Base-by-base conservation (phyloP, 30 jellyfish, hydroid and myxozoan species). In the Rhopilema esculentum region DNA sequence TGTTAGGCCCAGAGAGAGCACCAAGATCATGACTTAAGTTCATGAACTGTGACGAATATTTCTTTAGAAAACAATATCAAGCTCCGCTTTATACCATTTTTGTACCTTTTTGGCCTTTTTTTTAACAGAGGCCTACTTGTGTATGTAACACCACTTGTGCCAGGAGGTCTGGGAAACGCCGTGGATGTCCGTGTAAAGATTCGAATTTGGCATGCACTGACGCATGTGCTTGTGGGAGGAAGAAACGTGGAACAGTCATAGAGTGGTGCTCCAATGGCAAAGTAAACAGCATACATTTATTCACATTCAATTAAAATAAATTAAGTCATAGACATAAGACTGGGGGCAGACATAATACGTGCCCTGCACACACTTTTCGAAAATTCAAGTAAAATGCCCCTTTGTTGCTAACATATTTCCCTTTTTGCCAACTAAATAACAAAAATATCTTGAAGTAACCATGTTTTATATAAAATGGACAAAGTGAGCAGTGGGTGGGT, bases 211-310 rank as follows among this genome's bases (percentile, higher is more conserved):
- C 82, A 8, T 71, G 64, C 64, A 71, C 82, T 8, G 82, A 71
- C 40, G 64, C 82, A 22, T 27, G 82, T 71, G 21, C 40, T 71
- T 71, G 82, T 20, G 67, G 82, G 40, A 71, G 40, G 82, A 71
- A 7, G 82, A 71, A 71, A n/a, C 82, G 82, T 27, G 82, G 82
- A 0, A 25, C 0, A 71, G 82, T 71, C 62, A 49, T 71, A 19
- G 82, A 71, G 65, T 71, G 82, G 82, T 71, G 82, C 82, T 71
- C 82, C 67, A 71, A 71, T n/a, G 82, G 82, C 29, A 71, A 27
- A 49, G 82, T 71, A 71, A 71, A 49, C 57, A 4, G 66, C 82
- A 71, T 71, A 66, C 32, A 66, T 40, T 40, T 40, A 40, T 40
- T 40, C 57, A 40, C 57, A 40, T 40, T 40, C 57, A 40, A 40